These are phyloP conservation scores for Ispidina picta DNA, from an alignment of 2,797 vertebrate species.

Conservation along the genomic window DNA sequence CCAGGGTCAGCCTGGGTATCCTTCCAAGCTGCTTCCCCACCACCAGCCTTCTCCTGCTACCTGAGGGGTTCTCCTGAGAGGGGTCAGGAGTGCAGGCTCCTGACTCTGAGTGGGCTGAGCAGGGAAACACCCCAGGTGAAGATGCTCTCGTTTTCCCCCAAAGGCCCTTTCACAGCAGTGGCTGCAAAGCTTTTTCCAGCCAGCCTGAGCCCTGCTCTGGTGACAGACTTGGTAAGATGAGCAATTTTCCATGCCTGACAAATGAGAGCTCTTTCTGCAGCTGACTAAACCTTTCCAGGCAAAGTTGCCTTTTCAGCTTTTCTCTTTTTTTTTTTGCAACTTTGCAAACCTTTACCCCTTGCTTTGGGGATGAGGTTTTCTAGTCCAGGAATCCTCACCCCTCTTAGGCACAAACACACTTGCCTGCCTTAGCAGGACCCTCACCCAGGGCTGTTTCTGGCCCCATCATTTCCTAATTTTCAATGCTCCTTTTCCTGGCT, in stretches of 20 bases:
- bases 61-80: background rate
- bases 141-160: no score
- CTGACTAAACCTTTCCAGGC: conserved; percentile 53
- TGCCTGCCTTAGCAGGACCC: background rate
- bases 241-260: conserved; percentile 41
- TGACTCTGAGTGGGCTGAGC: background rate
- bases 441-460: background rate
- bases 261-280: conserved; percentile 25
- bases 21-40: background rate
- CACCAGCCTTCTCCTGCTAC: background rate
- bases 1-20: background rate
- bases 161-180: conserved; percentile 42
- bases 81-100: background rate
- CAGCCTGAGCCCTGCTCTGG: conserved; percentile 48
- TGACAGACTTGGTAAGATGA: conserved; percentile 63
- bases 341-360: background rate
- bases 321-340: background rate
- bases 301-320: conserved; percentile 25
- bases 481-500: background rate
- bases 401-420: background rate
- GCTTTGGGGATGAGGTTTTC: background rate
- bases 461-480: background rate
- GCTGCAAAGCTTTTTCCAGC: conserved; percentile 59
- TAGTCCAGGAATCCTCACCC: background rate
- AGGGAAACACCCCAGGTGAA: no score